Evolutionary conservation across 2,113 vertebrate genomes (phyloP).

Genomic region (Dipodomys stephensi): DNA sequence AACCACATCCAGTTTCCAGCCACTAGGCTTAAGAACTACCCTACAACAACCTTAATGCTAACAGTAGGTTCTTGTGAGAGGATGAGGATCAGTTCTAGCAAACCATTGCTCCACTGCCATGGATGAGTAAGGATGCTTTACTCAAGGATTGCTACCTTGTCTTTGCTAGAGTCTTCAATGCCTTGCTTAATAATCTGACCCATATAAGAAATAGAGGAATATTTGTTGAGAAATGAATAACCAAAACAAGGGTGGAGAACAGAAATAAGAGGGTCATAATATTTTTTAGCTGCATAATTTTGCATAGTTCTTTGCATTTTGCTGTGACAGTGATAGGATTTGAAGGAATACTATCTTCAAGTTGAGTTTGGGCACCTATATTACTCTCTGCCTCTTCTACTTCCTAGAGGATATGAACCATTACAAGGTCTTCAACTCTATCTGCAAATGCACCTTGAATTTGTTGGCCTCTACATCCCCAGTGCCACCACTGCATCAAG

Average conservation of each 20-base stretch:
- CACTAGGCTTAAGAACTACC: not conserved
- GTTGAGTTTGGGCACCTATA: not conserved
- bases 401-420: not conserved
- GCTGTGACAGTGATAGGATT: not conserved
- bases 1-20: not conserved
- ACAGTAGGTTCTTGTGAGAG: accelerated
- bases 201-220: not conserved
- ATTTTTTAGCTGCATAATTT: not conserved
- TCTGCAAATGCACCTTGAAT: not conserved
- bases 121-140: not conserved
- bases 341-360: not conserved
- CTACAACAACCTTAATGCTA: not conserved
- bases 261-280: not conserved
- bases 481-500: not conserved
- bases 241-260: not conserved
- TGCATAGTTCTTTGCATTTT: not conserved
- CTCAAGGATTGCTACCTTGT: not conserved
- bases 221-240: not conserved
- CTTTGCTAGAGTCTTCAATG: not conserved
- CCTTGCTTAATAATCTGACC: not conserved
- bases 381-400: not conserved
- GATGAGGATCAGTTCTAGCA: not conserved
- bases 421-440: not conserved
- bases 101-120: not conserved
- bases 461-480: not conserved